Percentiles rank a stretch among this genome's conserved stretches.
Evolutionary conservation across 35 echinoderm and acorn worm species (phyloP).

Genomic region (Ophiothrix spiculata): DNA sequence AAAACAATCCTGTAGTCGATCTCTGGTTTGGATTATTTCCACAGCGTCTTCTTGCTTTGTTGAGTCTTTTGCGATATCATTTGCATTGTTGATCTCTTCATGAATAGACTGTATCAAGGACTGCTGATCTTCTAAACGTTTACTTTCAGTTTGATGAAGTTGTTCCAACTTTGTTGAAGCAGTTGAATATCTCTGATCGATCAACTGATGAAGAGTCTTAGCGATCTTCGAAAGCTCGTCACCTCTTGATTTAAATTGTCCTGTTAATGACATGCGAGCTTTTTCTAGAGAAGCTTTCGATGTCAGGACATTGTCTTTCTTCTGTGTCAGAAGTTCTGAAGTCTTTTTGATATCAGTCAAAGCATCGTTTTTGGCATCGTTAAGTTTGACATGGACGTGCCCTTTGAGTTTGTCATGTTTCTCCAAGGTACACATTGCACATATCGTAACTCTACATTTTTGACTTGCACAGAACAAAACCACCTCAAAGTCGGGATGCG

Average conservation of each 20-base stretch:
- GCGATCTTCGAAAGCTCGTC: not conserved
- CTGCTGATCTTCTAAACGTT: not conserved
- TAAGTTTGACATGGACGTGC: not conserved
- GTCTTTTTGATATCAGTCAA: not conserved
- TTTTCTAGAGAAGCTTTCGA: not conserved
- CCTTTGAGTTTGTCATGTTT: not conserved
- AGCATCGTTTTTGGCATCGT: not conserved
- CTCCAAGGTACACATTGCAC: conserved; percentile 4
- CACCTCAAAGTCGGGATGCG: not conserved
- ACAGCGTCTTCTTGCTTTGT: not conserved
- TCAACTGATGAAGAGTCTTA: not conserved
- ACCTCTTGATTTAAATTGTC: not conserved
- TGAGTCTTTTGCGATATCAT: not conserved
- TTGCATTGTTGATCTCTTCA: not conserved
- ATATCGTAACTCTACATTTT: not conserved
- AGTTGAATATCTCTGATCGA: not conserved
- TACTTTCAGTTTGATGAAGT: not conserved
- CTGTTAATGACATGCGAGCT: not conserved
- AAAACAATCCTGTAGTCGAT: not conserved
- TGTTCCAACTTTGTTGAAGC: not conserved
- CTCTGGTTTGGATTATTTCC: not conserved
- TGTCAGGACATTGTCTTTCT: not conserved
- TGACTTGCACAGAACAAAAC: not conserved
- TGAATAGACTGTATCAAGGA: not conserved
- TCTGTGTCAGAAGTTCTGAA: not conserved